Evolutionary conservation across 2,113 vertebrate species (phyloP), one percentile per base, ranked within the genome.

Genomic region (Dasyprocta punctata): DNA sequence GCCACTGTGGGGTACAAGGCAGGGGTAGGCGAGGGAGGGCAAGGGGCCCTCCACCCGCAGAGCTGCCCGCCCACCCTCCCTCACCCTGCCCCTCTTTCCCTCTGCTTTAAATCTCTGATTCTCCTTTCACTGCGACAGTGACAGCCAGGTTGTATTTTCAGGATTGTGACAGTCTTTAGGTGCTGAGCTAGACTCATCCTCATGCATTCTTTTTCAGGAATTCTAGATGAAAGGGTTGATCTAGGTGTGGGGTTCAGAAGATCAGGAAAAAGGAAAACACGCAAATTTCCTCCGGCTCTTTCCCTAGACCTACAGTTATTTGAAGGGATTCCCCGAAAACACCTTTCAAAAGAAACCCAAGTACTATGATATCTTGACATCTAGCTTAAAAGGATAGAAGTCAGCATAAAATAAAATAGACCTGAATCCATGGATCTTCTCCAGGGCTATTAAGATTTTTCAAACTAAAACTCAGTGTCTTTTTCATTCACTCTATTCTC

Each of bases 391-490:
- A 61, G 13, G 49, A 92, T 2, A 58, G 2, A 82, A 94, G 80
- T 94, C 63, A 88, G 54, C 41, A 93, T 69, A 88, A 92, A 92
- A 54, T 36, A 52, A 36, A 80, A 33, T 19, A 52, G 30, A 65
- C 56, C 1, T 69, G 60, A 96, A 36, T 38, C 84, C 22, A 36
- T n/a, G 19, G 22, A 38, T 47, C 95, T 87, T 95, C 84, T 86
- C 16, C 20, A 94, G 24, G 17, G 28, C 30, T 60, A 17, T 33
- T 88, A 36, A 44, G 88, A 26, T 19, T 82, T 94, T 95, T 67
- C 24, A 44, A 96, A 78, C 14, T 82, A 85, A 82, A 96, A 69
- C 47, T 11, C 20, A 41, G 2, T n/a, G 38, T 83, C 2, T 71
- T 67, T 94, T 36, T 69, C 33, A 61, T 65, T 94, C 75, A 89